Base-by-base conservation (phyloP, 2,113 vertebrate species). In the Camarhynchus parvulus region DNA sequence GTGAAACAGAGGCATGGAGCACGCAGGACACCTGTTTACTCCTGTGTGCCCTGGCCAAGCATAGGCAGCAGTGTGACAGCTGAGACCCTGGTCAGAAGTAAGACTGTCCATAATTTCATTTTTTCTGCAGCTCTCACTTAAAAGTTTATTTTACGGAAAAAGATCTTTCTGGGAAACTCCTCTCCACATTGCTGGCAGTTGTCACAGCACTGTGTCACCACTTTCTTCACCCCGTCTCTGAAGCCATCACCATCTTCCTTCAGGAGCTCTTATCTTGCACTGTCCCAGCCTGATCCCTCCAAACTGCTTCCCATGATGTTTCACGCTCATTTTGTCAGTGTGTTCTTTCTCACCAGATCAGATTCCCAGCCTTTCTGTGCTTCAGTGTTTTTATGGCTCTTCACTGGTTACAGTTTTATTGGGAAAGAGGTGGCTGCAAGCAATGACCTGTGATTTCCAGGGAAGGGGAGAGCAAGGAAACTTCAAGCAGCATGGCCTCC, bases 361-460 rank as follows among this genome's bases (percentile, higher is more conserved):
- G 82, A 69, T 56, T 91, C 83, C 69, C 66, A 77, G 76, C 37
- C 66, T 73, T 94, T 92, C 82, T 55, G 79, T 82, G 76, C 73
- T 82, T 90, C 25, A 12, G 46, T 49, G 63, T 93, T 96, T 96
- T 97, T 96, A 93, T 90, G 89, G 79, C 78, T 83, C 70, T 92
- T 94, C 18, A 23, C 67, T 85, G 79, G 87, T 94, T 95, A 84
- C 66, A 73, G 84, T 94, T 97, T 94, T 92, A 94, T 90, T 83
- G 94, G 83, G 77, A 87, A 94, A 82, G 80, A 95, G 76, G 91
- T 4, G 33, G 66, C 92, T 93, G 50, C 64, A 85, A 92, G 62
- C 9, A 53, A 90, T 95, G 94, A 96, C 87, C 93, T 96, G 89
- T 93, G 92, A 89, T 96, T 93, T 96, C 77, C 78, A 94, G 59